Evolutionary conservation across 1,140 invertebrate species (phyloP).

Genomic region (Belonocnema kinseyi): DNA sequence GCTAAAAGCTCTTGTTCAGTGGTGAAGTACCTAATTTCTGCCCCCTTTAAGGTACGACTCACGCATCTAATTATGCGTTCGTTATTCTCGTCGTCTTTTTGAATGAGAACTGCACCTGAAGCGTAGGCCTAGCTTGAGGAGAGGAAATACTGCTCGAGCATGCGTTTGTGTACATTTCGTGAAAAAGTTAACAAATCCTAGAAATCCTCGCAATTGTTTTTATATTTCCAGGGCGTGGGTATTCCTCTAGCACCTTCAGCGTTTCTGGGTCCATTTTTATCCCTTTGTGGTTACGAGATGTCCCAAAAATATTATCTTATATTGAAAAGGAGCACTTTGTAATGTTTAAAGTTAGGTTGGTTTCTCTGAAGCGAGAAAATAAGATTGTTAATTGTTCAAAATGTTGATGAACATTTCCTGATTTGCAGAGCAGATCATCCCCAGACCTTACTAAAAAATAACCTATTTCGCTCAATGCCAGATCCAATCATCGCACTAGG

Average conservation of each 20-base stretch:
- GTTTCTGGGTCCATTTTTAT: conserved; percentile 50
- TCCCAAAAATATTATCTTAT: conserved; percentile 33
- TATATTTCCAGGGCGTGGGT: conserved; percentile 41
- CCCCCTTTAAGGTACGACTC: too few species aligned
- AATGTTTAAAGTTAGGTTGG: conserved; percentile 32
- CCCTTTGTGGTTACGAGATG: conserved; percentile 39
- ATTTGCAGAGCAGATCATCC: conserved; percentile 49
- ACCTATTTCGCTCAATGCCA: background rate
- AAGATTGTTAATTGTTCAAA: conserved; percentile 41
- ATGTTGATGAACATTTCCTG: conserved; percentile 39
- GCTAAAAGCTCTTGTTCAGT: too few species aligned
- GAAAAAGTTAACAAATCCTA: background rate
- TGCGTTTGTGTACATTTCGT: background rate
- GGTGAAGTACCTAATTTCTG: too few species aligned
- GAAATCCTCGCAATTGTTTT: conserved; percentile 20
- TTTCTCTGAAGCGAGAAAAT: background rate
- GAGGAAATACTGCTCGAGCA: background rate
- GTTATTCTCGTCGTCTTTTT: conserved; percentile 59
- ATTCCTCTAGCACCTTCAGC: conserved; percentile 43
- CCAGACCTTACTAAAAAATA: conserved; percentile 44
- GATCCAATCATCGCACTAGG: too few species aligned
- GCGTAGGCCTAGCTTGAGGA: background rate
- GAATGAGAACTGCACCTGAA: conserved; percentile 64
- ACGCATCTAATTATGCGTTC: too few species aligned
- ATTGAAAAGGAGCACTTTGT: conserved; percentile 36